These are phyloP conservation scores for Epinotia demarniana DNA, from an alignment of 2,888 invertebrate species.

Conservation along the genomic window DNA sequence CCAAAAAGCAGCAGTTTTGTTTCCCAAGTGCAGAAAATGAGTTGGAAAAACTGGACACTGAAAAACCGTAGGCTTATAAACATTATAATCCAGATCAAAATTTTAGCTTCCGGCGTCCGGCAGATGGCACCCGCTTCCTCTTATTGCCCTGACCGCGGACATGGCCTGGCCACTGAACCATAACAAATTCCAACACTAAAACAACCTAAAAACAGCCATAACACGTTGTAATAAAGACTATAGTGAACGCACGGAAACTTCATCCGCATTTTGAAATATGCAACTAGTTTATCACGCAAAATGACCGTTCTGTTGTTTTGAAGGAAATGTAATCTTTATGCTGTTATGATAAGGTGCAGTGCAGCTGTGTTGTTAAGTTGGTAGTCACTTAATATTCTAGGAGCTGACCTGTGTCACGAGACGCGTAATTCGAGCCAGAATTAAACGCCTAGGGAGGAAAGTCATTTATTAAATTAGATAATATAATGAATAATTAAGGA, in stretches of 20 bases:
- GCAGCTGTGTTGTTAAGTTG: constrained; percentile 1
- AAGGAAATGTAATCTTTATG: constrained; percentile 13
- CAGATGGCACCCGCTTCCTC: constrained; percentile 41
- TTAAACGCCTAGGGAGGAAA: constrained; percentile 31
- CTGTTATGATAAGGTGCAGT: constrained; percentile 1
- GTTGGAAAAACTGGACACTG: constrained; percentile 28
- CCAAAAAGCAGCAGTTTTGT: constrained; percentile 10
- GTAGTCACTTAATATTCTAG: constrained; percentile 40
- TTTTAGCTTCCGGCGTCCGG: constrained; percentile 33
- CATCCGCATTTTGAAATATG: constrained; percentile 39
- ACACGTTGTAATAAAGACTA: neutral
- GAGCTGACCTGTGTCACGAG: constrained; percentile 35
- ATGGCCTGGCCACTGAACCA: constrained; percentile 35
- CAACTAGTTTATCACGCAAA: constrained; percentile 42
- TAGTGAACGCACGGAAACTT: constrained; percentile 7
- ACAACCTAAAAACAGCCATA: neutral
- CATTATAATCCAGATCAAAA: constrained; percentile 43
- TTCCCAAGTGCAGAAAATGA: constrained; percentile 30
- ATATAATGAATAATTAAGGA: constrained; percentile 37
- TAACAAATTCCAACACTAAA: neutral
- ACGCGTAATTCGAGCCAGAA: constrained; percentile 27
- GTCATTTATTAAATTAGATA: constrained; percentile 39
- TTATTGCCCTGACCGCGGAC: constrained; percentile 43
- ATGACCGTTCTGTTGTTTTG: neutral
- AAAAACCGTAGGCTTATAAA: constrained; percentile 37